A percentile compares a stretch with the other conserved stretches of the same genome.
These are phyloP conservation scores for Oscheius myriophilus DNA, from an alignment of 2,888 invertebrate genomes.

Conservation along the genomic window DNA sequence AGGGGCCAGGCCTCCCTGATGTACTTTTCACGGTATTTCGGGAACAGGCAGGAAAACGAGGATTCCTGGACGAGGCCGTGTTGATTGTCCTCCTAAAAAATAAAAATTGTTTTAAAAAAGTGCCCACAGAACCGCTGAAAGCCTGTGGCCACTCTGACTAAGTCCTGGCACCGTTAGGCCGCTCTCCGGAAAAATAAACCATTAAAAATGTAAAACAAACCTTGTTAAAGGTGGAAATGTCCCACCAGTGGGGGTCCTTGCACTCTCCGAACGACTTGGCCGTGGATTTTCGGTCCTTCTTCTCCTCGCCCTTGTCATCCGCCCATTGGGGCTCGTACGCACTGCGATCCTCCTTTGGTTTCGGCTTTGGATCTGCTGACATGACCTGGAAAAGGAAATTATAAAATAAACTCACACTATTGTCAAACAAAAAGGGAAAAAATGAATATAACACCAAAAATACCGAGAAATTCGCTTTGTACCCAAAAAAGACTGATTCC, in stretches of 20 bases:
- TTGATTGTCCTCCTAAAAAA: slow-evolving; percentile 78
- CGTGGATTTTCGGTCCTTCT: slow-evolving; percentile 39
- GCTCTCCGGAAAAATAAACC: too few relatives aligned
- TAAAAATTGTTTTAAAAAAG: neutral
- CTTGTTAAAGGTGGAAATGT: slow-evolving; percentile 79
- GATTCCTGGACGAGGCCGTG: slow-evolving; percentile 90
- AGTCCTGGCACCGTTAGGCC: too few relatives aligned
- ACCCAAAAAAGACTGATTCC: too few relatives aligned
- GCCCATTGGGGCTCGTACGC: slow-evolving; percentile 48
- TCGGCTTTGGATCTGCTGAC: neutral
- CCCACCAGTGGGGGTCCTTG: slow-evolving; percentile 72
- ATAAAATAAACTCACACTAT: too few relatives aligned
- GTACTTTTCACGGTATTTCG: slow-evolving; percentile 95
- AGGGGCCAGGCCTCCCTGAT: slow-evolving; percentile 90
- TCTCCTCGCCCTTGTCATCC: slow-evolving; percentile 40
- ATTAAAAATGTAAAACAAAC: slow-evolving; percentile 71
- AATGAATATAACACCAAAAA: too few relatives aligned
- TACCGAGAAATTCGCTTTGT: too few relatives aligned
- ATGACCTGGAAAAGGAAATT: neutral
- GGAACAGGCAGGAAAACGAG: slow-evolving; percentile 94
- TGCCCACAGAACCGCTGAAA: too few relatives aligned
- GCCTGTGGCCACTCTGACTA: too few relatives aligned
- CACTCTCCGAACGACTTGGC: slow-evolving; percentile 49
- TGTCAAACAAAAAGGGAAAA: too few relatives aligned
- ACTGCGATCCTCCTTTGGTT: slow-evolving; percentile 34